Evolutionary conservation across 2,797 vertebrate species (phyloP).

Genomic region (Rhinoraja longicauda): DNA sequence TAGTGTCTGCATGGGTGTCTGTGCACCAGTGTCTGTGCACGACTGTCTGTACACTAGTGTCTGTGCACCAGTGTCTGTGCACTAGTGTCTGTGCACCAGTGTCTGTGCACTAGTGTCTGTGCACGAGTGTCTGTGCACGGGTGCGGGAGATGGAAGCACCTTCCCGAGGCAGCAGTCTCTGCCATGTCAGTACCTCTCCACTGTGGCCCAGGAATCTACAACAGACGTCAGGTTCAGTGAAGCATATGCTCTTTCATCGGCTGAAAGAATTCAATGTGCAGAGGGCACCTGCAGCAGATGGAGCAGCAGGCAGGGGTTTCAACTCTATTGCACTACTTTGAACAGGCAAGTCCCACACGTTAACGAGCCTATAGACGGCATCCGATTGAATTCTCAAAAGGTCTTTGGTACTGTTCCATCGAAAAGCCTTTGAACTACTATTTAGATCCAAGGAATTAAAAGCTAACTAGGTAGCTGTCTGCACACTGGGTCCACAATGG

Average conservation of each 20-base stretch:
- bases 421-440: neutral
- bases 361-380: neutral
- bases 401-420: neutral
- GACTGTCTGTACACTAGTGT: no score
- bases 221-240: neutral
- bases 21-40: no score
- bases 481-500: neutral
- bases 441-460: neutral
- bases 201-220: neutral
- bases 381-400: neutral
- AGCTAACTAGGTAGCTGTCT: neutral
- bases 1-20: no score
- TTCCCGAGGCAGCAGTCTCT: no score
- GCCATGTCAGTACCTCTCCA: neutral
- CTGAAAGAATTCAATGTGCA: neutral
- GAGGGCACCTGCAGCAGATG: constrained; percentile 8
- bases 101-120: no score
- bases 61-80: no score
- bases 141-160: neutral
- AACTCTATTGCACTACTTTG: neutral
- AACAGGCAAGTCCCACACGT: neutral
- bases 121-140: neutral
- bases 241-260: neutral
- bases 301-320: neutral
- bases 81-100: no score